Evolutionary conservation across 1,140 invertebrate species (phyloP).

Genomic region (Sesamia nonagrioides): DNA sequence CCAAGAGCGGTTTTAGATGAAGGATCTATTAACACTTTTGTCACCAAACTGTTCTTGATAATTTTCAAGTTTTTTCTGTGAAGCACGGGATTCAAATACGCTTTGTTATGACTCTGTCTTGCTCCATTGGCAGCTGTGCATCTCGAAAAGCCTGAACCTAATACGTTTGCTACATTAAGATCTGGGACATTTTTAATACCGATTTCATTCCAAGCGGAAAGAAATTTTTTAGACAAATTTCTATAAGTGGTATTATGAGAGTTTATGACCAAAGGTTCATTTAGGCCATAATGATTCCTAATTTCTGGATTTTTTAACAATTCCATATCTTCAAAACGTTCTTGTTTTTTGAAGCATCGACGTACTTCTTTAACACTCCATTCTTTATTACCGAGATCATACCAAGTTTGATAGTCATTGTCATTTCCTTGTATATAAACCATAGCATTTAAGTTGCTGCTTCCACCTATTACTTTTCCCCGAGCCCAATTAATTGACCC

Average conservation of each 20-base stretch:
- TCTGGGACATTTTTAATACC: conserved; percentile 64
- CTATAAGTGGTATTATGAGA: conserved; percentile 54
- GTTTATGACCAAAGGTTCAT: conserved; percentile 58
- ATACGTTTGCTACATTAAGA: conserved; percentile 71
- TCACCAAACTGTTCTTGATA: conserved; percentile 88
- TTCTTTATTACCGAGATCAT: conserved; percentile 86
- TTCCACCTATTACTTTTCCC: conserved; percentile 89
- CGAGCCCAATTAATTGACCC: conserved; percentile 75
- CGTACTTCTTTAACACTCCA: conserved; percentile 88
- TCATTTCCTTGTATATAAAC: conserved; percentile 90
- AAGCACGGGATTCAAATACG: conserved; percentile 88
- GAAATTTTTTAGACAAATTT: conserved; percentile 64
- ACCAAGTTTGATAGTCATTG: conserved; percentile 89
- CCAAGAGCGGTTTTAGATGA: conserved; percentile 64
- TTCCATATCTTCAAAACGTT: conserved; percentile 52
- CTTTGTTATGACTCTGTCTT: conserved; percentile 88
- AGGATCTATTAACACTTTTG: conserved; percentile 72
- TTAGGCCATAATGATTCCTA: conserved; percentile 50
- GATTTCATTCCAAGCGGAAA: conserved; percentile 69
- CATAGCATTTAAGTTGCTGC: conserved; percentile 91
- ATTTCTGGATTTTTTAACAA: conserved; percentile 47
- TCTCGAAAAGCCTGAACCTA: conserved; percentile 73
- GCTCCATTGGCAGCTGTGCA: conserved; percentile 85
- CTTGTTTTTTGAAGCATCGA: conserved; percentile 59
- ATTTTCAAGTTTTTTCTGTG: conserved; percentile 90